Percentiles rank a stretch among this genome's conserved stretches.
Evolutionary conservation across 2,797 vertebrate species (phyloP).

Genomic region (Urosaurus nigricauda): DNA sequence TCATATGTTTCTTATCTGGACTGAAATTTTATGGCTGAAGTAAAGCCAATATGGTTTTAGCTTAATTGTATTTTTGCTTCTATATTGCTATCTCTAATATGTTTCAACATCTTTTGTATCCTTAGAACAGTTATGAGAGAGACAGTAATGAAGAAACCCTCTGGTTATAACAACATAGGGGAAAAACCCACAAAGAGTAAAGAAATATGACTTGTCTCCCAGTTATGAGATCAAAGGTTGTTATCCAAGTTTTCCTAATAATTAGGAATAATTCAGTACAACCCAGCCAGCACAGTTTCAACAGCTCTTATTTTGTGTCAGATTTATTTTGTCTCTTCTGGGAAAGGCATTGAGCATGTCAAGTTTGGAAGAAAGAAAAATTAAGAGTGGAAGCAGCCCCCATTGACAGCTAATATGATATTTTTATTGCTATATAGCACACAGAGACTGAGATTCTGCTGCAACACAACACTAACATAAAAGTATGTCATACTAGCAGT

Average conservation of each 20-base stretch:
- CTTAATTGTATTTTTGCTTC: neutral
- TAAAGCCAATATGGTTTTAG: neutral
- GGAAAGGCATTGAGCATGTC: neutral
- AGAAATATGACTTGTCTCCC: neutral
- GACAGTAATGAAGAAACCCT: too few species aligned
- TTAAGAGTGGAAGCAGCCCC: neutral
- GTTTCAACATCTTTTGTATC: neutral
- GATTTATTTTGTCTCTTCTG: neutral
- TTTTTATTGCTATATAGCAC: neutral
- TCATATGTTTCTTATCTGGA: neutral
- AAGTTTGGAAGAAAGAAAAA: neutral
- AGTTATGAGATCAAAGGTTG: neutral
- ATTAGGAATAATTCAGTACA: neutral
- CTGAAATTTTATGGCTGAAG: neutral
- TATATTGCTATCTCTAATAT: neutral
- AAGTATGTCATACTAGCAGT: too few species aligned
- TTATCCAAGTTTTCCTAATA: neutral
- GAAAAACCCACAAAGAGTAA: neutral
- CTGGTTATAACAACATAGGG: neutral
- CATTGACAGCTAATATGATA: neutral
- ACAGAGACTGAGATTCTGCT: too few species aligned
- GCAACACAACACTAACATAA: too few species aligned
- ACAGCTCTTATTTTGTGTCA: neutral
- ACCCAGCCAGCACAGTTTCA: neutral
- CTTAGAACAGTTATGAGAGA: neutral